Conservation (phyloP, 2,888 invertebrate species). For the Prosopocoilus inquinatus region DNA sequence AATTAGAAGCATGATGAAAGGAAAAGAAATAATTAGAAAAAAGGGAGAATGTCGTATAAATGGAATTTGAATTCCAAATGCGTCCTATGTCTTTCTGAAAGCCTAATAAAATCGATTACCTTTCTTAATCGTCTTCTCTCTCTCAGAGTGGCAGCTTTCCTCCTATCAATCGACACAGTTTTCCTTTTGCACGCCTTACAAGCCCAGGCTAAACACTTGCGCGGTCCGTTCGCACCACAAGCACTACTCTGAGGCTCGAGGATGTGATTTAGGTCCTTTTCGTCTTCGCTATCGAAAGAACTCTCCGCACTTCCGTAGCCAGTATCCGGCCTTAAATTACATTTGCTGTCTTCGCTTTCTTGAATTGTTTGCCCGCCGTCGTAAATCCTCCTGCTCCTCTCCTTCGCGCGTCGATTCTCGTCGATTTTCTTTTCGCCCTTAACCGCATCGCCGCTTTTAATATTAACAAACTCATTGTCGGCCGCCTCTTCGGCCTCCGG, state of each 20-base stretch:
- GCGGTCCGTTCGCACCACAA: constrained; percentile 51
- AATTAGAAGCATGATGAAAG: too few relatives aligned
- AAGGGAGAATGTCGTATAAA: too few relatives aligned
- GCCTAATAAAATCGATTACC: constrained; percentile 55
- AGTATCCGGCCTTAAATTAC: constrained; percentile 35
- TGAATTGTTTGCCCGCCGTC: not conserved
- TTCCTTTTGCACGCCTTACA: constrained; percentile 97
- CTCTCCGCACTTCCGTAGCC: constrained; percentile 47
- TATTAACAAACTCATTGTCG: too few relatives aligned
- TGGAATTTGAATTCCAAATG: not conserved
- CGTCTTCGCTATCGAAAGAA: constrained; percentile 45
- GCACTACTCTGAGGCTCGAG: constrained; percentile 49
- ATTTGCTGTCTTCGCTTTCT: constrained; percentile 19
- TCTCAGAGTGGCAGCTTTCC: constrained; percentile 95
- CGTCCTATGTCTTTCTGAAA: too few relatives aligned
- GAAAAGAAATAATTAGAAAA: too few relatives aligned
- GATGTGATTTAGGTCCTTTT: constrained; percentile 47
- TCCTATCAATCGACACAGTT: constrained; percentile 89
- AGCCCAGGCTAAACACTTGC: constrained; percentile 92
- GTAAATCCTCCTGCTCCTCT: not conserved
- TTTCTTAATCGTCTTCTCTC: constrained; percentile 90
- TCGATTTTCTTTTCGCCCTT: not conserved
- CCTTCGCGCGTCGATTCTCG: not conserved
- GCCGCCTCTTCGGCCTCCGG: not conserved
- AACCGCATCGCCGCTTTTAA: not conserved